Base-by-base conservation (phyloP, 1,140 invertebrate genomes). In the Centruroides vittatus region DNA sequence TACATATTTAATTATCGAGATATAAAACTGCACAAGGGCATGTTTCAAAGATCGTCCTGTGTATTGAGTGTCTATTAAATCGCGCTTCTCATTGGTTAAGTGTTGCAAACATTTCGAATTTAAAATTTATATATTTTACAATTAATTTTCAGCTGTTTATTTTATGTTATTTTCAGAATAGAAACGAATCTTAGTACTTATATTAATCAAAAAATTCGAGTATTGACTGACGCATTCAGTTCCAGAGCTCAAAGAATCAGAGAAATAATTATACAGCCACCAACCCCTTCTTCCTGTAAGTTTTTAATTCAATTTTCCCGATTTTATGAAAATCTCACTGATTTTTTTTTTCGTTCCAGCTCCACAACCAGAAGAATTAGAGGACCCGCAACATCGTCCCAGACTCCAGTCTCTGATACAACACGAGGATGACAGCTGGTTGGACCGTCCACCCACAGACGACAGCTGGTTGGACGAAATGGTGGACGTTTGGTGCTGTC, bases 371-470 rank as follows among this genome's bases (percentile, higher is more conserved):
- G 64, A 63, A 9, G 57, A 61, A 46, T 1, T 57, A 55, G 13
- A 59, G 50, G 6, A 57, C 34, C 46, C 52, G 4, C 50, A 61
- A 35, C 35, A 47, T 12, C 59, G 59, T 7, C 59, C 60, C 0
- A 13, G 63, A 47, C 48, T 61, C 5, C 53, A 64, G 13, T 64
- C 65, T 8, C 35, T 64, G 11, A 58, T 64, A 12, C 57, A 52
- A 10, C 57, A 51, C 7, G 60, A 86, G 74, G 86, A 89, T 69
- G 73, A 82, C 0, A n/a, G n/a, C n/a, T n/a, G n/a, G n/a, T n/a
- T n/a, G n/a, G n/a, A n/a, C n/a, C n/a, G n/a, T 78, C 85, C 88
- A 11, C 86, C 86, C 66, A 94, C 94, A 75, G 98, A 98, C 75
- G 90, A 96, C n/a, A 35, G 13, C 10, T 47, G 55, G 5, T 34